Conservation (phyloP, 2,113 vertebrate species). For the Ictidomys tridecemlineatus region DNA sequence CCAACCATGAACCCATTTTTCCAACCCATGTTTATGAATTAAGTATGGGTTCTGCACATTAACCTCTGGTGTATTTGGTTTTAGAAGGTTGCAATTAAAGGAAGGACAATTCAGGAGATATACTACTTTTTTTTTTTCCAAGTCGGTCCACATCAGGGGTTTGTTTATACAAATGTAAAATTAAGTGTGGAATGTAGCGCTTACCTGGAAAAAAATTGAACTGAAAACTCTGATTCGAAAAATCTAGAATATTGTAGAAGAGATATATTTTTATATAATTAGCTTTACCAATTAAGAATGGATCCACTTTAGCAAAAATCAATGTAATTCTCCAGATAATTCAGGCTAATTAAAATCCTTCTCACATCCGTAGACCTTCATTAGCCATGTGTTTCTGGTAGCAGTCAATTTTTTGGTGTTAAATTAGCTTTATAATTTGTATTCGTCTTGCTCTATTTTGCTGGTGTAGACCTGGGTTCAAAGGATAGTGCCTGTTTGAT, state of each 20-base stretch:
- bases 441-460: conserved; percentile 43
- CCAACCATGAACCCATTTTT: conserved; percentile 74
- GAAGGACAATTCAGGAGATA: conserved; percentile 41
- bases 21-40: conserved; percentile 79
- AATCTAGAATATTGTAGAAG: conserved; percentile 59
- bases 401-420: conserved; percentile 59
- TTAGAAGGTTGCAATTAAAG: conserved; percentile 66
- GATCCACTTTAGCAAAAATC: conserved; percentile 76
- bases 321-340: conserved; percentile 81
- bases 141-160: conserved; percentile 59
- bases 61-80: conserved; percentile 76
- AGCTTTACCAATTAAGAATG: conserved; percentile 72
- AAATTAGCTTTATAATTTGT: conserved; percentile 68
- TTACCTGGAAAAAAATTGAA: conserved; percentile 64
- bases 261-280: conserved; percentile 75
- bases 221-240: conserved; percentile 45
- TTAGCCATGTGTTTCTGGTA: conserved; percentile 60
- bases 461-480: conserved; percentile 23
- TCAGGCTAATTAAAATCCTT: conserved; percentile 77
- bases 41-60: conserved; percentile 77
- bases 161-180: conserved; percentile 75
- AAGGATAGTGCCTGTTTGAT: not conserved
- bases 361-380: conserved; percentile 68
- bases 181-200: conserved; percentile 50
- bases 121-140: not conserved